phyloP scores from a whole-genome alignment of 2,797 vertebrate genomes.

The Micropoecilia bifurca region DNA sequence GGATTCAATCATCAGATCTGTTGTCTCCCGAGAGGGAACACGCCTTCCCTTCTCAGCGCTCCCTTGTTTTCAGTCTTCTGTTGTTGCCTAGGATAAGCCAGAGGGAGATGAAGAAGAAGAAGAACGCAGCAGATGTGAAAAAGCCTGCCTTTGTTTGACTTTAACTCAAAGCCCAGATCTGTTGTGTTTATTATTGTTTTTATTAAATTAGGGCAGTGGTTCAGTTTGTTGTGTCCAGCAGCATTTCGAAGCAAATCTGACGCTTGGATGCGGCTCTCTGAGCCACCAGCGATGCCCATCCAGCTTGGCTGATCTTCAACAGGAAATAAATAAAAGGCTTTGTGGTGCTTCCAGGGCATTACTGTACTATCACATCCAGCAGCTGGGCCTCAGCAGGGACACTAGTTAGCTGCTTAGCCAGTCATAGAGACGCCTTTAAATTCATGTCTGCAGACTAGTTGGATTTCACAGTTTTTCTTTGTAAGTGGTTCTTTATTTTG shows the following conservation, averaged over 20 bases:
- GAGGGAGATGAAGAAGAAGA: conserved; percentile 35
- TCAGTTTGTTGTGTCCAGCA: conserved; percentile 18
- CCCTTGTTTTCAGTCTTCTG: conserved; percentile 65
- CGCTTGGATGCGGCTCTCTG: conserved; percentile 7
- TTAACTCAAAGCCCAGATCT: conserved; percentile 1
- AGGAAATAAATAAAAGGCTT: conserved; percentile 54
- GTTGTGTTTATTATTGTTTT: conserved; percentile 18
- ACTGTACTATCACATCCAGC: conserved; percentile 59
- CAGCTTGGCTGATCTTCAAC: conserved; percentile 44
- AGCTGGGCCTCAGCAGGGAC: conserved; percentile 68
- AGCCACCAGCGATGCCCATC: conserved; percentile 37
- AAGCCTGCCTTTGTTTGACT: conserved; percentile 29
- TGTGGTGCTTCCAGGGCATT: conserved; percentile 40
- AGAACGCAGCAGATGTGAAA: conserved; percentile 19
- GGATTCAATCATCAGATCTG: conserved; percentile 70
- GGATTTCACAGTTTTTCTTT: conserved; percentile 37
- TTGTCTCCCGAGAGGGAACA: conserved; percentile 67
- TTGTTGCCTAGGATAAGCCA: conserved; percentile 40
- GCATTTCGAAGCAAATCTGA: conserved; percentile 43
- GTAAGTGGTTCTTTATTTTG: conserved; percentile 23
- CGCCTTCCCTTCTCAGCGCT: conserved; percentile 60
- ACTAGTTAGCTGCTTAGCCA: conserved; percentile 71
- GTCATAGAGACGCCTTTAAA: conserved; percentile 62
- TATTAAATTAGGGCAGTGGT: conserved; percentile 22
- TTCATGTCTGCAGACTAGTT: conserved; percentile 57